A percentile compares a stretch with the other conserved stretches of the same genome.
Evolutionary conservation across 2,113 vertebrate genomes (phyloP).

Genomic region (Aptenodytes forsteri): DNA sequence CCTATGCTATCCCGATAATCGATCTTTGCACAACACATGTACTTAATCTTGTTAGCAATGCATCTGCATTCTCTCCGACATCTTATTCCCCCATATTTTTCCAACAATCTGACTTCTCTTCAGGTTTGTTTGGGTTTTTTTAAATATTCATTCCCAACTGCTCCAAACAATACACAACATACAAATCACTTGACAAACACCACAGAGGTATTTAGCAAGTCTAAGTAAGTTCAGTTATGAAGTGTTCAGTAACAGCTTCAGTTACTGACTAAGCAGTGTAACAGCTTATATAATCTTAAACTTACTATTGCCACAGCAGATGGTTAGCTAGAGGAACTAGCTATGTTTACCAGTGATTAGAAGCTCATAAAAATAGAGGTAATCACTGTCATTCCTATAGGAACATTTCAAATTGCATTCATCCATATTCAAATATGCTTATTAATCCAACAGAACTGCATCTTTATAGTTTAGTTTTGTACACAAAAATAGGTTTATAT

Average conservation of each 20-base stretch:
- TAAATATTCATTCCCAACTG: neutral
- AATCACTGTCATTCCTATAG: neutral
- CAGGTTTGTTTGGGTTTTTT: neutral
- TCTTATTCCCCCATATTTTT: neutral
- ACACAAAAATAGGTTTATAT: neutral
- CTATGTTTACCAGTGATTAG: neutral
- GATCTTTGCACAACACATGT: neutral
- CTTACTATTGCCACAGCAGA: neutral
- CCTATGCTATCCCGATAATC: neutral
- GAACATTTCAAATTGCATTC: neutral
- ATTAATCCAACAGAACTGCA: neutral
- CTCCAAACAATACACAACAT: neutral
- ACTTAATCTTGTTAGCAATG: neutral
- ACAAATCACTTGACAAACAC: neutral
- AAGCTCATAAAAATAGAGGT: neutral
- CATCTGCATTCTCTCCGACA: neutral
- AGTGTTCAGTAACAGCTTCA: neutral
- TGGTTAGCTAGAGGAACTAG: neutral
- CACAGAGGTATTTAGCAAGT: neutral
- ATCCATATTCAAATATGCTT: neutral
- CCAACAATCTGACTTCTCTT: neutral
- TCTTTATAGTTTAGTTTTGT: neutral
- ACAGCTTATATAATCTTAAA: neutral
- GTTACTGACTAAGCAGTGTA: neutral
- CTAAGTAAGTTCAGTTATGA: neutral